Evolutionary conservation across 2,888 invertebrate species (phyloP), one percentile per base, ranked within the genome.

Genomic region (Noctuana brunneofusca): DNA sequence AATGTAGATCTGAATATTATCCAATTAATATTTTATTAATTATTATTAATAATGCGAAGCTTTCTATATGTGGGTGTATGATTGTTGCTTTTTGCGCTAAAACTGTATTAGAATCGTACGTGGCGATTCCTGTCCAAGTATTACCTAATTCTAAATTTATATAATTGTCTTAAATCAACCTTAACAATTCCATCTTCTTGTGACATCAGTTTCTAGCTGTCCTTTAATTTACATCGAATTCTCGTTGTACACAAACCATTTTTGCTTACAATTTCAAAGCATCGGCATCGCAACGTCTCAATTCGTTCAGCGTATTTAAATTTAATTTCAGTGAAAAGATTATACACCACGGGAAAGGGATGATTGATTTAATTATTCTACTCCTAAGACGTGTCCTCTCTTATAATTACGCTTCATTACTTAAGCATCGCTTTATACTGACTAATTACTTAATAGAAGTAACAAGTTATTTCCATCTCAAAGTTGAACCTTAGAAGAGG

Each of bases 401-500:
- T 86, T 89, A 86, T 90, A 90, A 91, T 91, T 90, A 89, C 80
- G 80, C 84, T 87, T 86, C 87, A 89, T 90, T 90, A 89, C 87
- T 89, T 89, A 89, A 89, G 80, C 89, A 89, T 89, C 89, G 88
- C 86, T 88, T 89, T 89, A 89, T 88, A 78, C 84, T 79, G 84
- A 81, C 86, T 89, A 90, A 91, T 91, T 89, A 89, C 88, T 89
- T 89, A 89, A 91, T 88, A 89, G 87, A 89, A 87, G 89, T 87
- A 89, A 89, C 86, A 86, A 89, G 87, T 88, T 89, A 87, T 86
- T 88, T 86, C 86, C 88, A 87, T 88, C 84, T 73, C 81, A 79
- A 83, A 86, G 82, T 86, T 84, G 76, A 78, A 78, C 80, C 69
- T 71, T 71, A 68, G 67, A 72, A 81, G 77, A 75, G 81, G 79